Conservation (phyloP, 2,797 vertebrate species). For the Peromyscus eremicus region DNA sequence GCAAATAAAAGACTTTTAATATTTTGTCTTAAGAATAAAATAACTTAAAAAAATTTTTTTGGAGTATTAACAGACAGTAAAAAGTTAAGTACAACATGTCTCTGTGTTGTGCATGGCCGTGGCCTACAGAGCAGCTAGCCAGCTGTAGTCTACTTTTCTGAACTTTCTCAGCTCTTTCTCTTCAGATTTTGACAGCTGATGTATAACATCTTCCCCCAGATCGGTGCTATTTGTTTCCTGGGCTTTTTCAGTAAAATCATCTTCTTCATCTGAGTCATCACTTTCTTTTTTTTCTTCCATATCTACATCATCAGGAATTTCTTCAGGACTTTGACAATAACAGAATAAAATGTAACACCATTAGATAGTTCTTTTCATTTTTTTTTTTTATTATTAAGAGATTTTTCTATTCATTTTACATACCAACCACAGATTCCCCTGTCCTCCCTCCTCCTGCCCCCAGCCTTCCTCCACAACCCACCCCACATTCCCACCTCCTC, state of each 20-base stretch:
- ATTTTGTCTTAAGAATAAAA: constrained; percentile 77
- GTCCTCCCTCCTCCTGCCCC: no score
- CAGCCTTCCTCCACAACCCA: no score
- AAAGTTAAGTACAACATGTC: constrained; percentile 54
- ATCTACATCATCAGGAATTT: constrained; percentile 88
- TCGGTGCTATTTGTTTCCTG: constrained; percentile 67
- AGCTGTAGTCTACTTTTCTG: constrained; percentile 93
- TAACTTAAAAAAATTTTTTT: constrained; percentile 51
- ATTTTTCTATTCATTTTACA: no score
- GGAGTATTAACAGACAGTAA: constrained; percentile 17
- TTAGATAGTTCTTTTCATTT: not conserved
- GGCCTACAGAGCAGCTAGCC: constrained; percentile 88
- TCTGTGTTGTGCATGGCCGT: no score
- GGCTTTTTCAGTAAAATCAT: constrained; percentile 76
- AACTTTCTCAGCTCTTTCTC: constrained; percentile 92
- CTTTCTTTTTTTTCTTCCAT: constrained; percentile 92
- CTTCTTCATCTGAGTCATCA: constrained; percentile 92
- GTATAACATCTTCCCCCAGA: constrained; percentile 71
- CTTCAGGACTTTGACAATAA: constrained; percentile 79
- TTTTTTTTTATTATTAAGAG: no score
- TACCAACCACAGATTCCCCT: no score
- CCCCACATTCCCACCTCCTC: no score
- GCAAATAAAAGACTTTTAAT: not conserved
- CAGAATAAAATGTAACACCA: constrained; percentile 13
- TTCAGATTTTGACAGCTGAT: constrained; percentile 91